Evolutionary conservation across 2,113 vertebrate species (phyloP), one percentile per base, ranked within the genome.

Genomic region (Elaphurus davidianus): DNA sequence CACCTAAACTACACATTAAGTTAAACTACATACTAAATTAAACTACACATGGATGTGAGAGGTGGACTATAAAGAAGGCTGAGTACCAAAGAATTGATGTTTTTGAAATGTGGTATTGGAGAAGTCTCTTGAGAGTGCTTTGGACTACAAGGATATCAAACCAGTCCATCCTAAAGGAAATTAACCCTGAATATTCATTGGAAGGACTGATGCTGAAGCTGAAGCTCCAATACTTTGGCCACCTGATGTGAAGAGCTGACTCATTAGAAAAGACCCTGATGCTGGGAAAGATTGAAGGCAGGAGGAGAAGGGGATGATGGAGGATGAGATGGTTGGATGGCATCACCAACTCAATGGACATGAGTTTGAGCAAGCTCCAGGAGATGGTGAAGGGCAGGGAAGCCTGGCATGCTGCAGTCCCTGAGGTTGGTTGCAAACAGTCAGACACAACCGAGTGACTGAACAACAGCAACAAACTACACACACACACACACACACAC

Each of bases 291-390:
- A 40, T 6, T 71, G 67, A 71, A 71, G 10, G 10, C 4, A 0
- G 17, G 19, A 71, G 67, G n/a, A 71, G 19, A 71, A 71, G n/a
- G 19, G n/a, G 19, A 71, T 0, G 0, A 40, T n/a, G 12, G n/a
- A 71, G 67, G n/a, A 40, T 71, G 5, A 71, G 67, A 71, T 23
- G 19, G n/a, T 23, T 71, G 67, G 5, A 71, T 71, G 19, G n/a
- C n/a, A 40, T 71, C 67, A 40, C 67, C 19, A 40, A 71, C 5
- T 71, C 5, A 23, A 23, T 23, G 67, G 67, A 71, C 10, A 36
- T 71, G 67, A 40, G 67, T 71, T 71, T 71, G 67, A 71, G 67
- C 10, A 71, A 71, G n/a, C 19, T 71, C n/a, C n/a, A 71, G 67
- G n/a, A 40, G n/a, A 71, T 40, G 19, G 19, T 71, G 67, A 71